A percentile compares a stretch with the other conserved stretches of the same genome.
phyloP scores from a whole-genome alignment of 2,113 vertebrate species.

The Macrotis lagotis region DNA sequence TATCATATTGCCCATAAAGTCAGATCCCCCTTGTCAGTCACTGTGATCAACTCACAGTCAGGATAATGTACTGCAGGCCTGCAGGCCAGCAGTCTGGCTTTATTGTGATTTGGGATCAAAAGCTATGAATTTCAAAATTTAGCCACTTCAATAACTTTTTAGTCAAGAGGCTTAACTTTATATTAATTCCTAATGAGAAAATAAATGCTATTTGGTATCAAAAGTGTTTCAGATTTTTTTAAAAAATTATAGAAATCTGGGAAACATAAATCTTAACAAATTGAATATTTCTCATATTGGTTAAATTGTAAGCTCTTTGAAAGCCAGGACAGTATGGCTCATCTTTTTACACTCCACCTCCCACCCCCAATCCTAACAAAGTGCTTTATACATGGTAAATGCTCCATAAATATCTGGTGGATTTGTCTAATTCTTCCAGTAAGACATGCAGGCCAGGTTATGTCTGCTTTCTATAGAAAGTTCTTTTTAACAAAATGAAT shows the following conservation, averaged over 20 bases:
- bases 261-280: conserved; percentile 4
- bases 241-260: background rate
- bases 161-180: background rate
- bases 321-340: background rate
- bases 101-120: conserved; percentile 76
- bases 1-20: background rate
- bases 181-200: conserved; percentile 52
- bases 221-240: background rate
- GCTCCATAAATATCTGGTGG: background rate
- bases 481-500: background rate
- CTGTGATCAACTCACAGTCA: background rate
- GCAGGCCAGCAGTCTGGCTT: conserved; percentile 47
- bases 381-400: background rate
- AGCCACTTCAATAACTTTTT: conserved; percentile 60
- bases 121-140: conserved; percentile 71
- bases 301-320: background rate
- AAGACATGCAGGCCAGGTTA: background rate
- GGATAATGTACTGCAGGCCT: background rate
- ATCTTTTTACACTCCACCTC: background rate
- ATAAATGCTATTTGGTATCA: conserved; percentile 40
- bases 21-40: conserved; percentile 34
- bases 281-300: rapidly evolving
- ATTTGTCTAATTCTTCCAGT: background rate
- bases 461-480: background rate
- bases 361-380: background rate